These are phyloP conservation scores for Porites australiensis DNA, from an alignment of 64 coral and sea anemone genomes.

Conservation along the genomic window DNA sequence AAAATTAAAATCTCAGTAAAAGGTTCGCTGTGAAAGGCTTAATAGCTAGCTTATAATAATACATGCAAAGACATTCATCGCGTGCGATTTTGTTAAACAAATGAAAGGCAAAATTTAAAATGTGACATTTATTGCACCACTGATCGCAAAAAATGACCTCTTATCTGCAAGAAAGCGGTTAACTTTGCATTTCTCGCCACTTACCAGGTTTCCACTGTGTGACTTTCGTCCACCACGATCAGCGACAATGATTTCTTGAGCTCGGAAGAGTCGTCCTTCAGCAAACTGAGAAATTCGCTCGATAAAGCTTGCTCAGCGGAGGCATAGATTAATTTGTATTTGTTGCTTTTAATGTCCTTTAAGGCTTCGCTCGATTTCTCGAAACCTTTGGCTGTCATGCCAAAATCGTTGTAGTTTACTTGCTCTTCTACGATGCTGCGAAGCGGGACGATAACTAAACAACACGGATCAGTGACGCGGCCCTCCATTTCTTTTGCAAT, in stretches of 20 bases:
- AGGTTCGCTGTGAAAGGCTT: no score
- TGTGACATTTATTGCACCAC: no score
- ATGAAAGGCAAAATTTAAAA: no score
- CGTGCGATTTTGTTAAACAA: no score
- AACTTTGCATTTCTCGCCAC: not conserved
- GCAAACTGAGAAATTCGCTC: not conserved
- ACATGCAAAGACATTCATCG: no score
- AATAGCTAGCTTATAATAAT: no score
- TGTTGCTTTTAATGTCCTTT: not conserved
- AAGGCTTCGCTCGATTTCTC: not conserved
- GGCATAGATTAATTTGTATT: not conserved
- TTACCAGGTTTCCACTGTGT: no score
- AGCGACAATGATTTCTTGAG: no score
- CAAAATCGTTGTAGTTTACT: not conserved
- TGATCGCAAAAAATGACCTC: no score
- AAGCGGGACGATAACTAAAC: not conserved
- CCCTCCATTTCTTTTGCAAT: not conserved
- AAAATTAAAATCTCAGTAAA: constrained; percentile 11
- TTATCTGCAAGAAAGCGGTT: no score
- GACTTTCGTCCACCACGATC: no score
- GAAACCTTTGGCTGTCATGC: not conserved
- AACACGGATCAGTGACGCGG: not conserved
- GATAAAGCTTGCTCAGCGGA: not conserved
- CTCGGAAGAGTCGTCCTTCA: no score
- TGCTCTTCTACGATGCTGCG: not conserved